These are phyloP conservation scores for Leptinotarsa undecemlineata DNA, from an alignment of 1,140 invertebrate species.

Conservation along the genomic window DNA sequence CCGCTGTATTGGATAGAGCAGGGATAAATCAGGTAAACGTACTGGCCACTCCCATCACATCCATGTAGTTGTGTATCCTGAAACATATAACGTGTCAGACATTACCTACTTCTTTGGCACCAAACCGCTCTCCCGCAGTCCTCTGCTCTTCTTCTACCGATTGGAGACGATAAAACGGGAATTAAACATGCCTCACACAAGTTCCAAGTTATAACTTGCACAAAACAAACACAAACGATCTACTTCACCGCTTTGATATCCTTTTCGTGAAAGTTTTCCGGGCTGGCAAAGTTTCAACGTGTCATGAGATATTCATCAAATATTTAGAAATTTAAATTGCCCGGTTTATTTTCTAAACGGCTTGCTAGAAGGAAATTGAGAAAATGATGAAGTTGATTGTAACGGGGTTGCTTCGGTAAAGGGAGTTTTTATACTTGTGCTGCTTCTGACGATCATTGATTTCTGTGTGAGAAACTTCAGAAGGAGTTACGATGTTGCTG, in stretches of 20 bases:
- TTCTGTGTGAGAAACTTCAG: no score
- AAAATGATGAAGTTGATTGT: not conserved
- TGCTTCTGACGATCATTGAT: no score
- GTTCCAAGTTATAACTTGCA: constrained; percentile 11
- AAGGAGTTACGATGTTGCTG: no score
- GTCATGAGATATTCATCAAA: constrained; percentile 14
- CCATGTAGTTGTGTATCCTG: no score
- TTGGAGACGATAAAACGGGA: not conserved
- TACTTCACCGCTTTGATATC: constrained; percentile 13
- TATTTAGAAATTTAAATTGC: constrained; percentile 14
- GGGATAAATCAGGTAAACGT: no score
- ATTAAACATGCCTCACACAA: not conserved
- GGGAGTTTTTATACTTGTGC: no score
- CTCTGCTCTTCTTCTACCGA: not conserved
- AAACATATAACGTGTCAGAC: no score
- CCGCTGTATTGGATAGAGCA: no score
- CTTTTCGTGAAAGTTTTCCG: not conserved
- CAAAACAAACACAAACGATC: constrained; percentile 8
- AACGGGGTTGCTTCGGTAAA: no score
- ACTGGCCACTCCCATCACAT: no score
- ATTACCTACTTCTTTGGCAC: no score
- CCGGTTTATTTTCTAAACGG: not conserved
- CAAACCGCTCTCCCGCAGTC: no score
- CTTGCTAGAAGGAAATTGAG: not conserved
- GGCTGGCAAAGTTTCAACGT: not conserved